Conservation (phyloP, 2,113 vertebrate species). For the Cacatua alba region DNA sequence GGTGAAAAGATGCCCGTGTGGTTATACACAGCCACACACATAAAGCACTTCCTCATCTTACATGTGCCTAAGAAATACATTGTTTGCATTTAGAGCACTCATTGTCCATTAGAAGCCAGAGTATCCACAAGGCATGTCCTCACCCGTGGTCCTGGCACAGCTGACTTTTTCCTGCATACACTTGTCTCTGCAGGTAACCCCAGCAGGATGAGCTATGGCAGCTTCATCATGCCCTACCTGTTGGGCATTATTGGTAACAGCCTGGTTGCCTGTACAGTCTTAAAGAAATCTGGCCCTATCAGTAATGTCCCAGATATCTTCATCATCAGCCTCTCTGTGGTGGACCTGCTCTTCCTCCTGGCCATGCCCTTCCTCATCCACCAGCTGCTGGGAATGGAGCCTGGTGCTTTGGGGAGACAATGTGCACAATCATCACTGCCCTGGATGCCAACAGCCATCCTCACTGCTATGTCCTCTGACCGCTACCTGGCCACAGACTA, state of each 20-base stretch:
- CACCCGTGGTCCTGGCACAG: neutral
- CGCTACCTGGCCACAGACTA: constrained; percentile 58
- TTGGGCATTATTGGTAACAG: constrained; percentile 69
- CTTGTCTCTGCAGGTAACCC: neutral
- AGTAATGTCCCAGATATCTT: constrained; percentile 68
- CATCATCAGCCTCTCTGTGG: constrained; percentile 65
- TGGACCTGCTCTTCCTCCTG: constrained; percentile 66
- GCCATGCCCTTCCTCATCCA: constrained; percentile 71
- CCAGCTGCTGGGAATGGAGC: constrained; percentile 64
- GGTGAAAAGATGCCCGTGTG: neutral
- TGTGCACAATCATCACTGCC: constrained; percentile 62
- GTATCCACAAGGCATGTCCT: neutral
- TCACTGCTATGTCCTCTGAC: constrained; percentile 59
- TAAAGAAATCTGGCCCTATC: constrained; percentile 70
- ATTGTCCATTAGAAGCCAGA: neutral
- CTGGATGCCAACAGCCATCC: constrained; percentile 69
- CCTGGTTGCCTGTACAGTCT: constrained; percentile 69
- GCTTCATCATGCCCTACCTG: constrained; percentile 72
- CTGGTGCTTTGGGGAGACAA: constrained; percentile 52
- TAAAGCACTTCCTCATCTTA: neutral
- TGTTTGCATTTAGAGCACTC: neutral
- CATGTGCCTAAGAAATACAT: rapidly evolving
- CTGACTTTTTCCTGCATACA: neutral
- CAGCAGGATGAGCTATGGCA: constrained; percentile 37
- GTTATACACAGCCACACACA: neutral